Evolutionary conservation across 2,797 vertebrate species (phyloP), one percentile per base, ranked within the genome.

Genomic region (Danio aesculapii): DNA sequence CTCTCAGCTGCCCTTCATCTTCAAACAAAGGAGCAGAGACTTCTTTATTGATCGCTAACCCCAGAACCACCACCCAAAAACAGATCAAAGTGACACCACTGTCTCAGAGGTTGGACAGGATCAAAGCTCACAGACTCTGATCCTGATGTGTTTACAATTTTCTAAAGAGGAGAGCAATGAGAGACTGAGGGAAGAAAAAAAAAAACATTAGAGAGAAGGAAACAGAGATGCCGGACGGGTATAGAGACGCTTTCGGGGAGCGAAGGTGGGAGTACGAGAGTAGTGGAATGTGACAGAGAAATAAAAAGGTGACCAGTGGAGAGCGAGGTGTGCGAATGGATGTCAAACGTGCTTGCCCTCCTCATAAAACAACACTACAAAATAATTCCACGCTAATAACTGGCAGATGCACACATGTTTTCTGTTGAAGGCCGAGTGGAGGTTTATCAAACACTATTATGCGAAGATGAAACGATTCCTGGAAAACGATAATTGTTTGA

Each of bases 1-100:
- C 76, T 84, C 66, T 79, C 85, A 82, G 79, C 66, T 77, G 72
- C 75, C 85, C 84, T 86, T 85, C 82, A 87, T 85, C 87, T 88
- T 87, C 85, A 88, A 88, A 86, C 87, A 87, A 87, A 85, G 82
- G 81, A 62, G 41, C 58, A n/a, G 76, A 84, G 87, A 87, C 85
- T 83, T 83, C 81, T 83, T 85, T 86, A 87, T 86, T 88, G 87
- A 88, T 82, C 55, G 72, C 81, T 52, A 75, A 77, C 82, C 75
- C 81, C 70, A 79, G 62, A 84, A 78, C 77, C 81, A 84, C 81
- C 77, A 81, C 71, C 84, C 81, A 79, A 79, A 85, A 84, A 82
- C 86, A 86, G 78, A 87, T 87, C 83, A 87, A 87, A 87, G 86
- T 84, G 71, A 75, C 84, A 81, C 69, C 83, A 77, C 53, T 81